Evolutionary conservation across 2,113 vertebrate genomes (phyloP).

Genomic region (Ochotona princeps): DNA sequence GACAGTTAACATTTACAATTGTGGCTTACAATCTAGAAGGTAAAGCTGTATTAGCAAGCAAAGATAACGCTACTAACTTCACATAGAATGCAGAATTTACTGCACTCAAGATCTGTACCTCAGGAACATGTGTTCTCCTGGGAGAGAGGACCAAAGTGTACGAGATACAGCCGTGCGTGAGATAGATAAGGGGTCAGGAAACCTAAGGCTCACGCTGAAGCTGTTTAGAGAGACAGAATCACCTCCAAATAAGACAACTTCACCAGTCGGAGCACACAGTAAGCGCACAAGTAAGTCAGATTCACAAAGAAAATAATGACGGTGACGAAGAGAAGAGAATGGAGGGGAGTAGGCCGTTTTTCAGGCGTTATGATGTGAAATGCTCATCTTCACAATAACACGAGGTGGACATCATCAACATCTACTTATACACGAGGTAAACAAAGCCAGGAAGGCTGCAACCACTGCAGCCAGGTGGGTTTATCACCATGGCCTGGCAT

Average conservation of each 20-base stretch:
- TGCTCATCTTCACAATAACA: not conserved
- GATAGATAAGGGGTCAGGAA: not conserved
- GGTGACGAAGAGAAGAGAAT: not conserved
- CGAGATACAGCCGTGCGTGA: not conserved
- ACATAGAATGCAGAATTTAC: not conserved
- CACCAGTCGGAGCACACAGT: not conserved
- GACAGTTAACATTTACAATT: not conserved
- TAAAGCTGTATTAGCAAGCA: not conserved
- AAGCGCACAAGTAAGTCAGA: not conserved
- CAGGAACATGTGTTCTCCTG: not conserved
- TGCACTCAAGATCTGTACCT: not conserved
- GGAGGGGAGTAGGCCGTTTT: not conserved
- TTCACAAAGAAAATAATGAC: not conserved
- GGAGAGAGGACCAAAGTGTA: not conserved
- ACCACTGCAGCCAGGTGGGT: not conserved
- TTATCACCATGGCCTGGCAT: not conserved
- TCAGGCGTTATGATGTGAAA: not conserved
- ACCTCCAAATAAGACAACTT: not conserved
- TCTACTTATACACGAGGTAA: not conserved
- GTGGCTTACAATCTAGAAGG: not conserved
- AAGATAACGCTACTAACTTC: not conserved
- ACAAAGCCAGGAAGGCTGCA: not conserved
- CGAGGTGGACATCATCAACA: rapidly evolving
- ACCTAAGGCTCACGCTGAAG: not conserved
- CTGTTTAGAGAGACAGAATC: not conserved